Evolutionary conservation across 1,140 invertebrate species (phyloP).

Genomic region (Halictus rubicundus): DNA sequence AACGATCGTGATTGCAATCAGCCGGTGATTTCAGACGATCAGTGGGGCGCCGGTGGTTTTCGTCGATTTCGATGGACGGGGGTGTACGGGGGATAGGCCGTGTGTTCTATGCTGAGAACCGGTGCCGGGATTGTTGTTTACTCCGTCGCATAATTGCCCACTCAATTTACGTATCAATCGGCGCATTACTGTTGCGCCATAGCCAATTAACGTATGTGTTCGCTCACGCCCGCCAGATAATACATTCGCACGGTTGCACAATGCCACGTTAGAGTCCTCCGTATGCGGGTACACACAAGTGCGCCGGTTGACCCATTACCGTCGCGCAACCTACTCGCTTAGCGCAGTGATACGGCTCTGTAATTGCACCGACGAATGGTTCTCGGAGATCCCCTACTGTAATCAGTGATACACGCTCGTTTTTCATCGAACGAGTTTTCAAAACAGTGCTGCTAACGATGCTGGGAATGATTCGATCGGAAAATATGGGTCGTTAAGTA

Average conservation of each 20-base stretch:
- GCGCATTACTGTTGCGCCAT: constrained; percentile 68
- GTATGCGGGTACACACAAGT: neutral
- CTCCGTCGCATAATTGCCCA: constrained; percentile 69
- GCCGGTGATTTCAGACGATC: constrained; percentile 19
- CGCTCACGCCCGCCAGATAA: constrained; percentile 44
- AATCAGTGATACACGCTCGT: neutral
- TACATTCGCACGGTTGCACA: neutral
- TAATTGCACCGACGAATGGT: too few species aligned
- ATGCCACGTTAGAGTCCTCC: neutral
- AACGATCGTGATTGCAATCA: constrained; percentile 33
- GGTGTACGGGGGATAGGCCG: neutral
- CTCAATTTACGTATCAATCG: constrained; percentile 75
- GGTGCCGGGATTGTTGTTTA: constrained; percentile 64
- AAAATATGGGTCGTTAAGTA: too few species aligned
- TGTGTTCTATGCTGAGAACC: constrained; percentile 40
- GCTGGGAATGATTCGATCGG: too few species aligned
- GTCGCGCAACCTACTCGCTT: too few species aligned
- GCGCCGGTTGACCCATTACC: too few species aligned
- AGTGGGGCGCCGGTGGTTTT: constrained; percentile 18
- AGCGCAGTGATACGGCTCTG: too few species aligned
- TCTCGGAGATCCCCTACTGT: too few species aligned
- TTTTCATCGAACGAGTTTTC: neutral
- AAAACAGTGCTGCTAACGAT: too few species aligned
- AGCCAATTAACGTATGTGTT: constrained; percentile 63
- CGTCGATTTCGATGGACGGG: neutral